Base-by-base conservation (phyloP, 2,888 invertebrate genomes). In the Biston betularia region DNA sequence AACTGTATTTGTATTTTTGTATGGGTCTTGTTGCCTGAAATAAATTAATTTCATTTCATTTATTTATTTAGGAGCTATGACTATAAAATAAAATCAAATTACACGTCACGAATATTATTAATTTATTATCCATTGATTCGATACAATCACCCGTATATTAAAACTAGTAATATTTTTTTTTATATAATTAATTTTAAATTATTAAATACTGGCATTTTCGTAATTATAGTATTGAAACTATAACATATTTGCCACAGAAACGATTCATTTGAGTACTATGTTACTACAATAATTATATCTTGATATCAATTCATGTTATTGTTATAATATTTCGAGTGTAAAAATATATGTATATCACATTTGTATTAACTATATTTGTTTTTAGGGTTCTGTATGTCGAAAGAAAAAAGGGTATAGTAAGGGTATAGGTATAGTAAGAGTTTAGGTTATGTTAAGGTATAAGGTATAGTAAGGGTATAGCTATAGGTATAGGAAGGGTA, bases 31-130 rank as follows among this genome's bases (percentile, higher is more conserved):
- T n/a, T n/a, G n/a, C n/a, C n/a, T 35, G 35, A 59, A n/a, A 44
- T 11, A 46, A 14, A 8, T 8, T 6, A 3, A 15, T 46, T 8
- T 12, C n/a, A n/a, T n/a, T n/a, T n/a, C n/a, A n/a, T n/a, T n/a
- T n/a, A n/a, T n/a, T n/a, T n/a, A n/a, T n/a, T n/a, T 15, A 46
- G 8, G 15, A 6, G 2, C 14, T 7, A 1, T 14, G 7, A 14
- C 34, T 49, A 66, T 68, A 68, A 67, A 74, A 76, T 70, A 76
- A 77, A 74, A 75, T 65, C 65, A 64, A 45, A 34, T 10, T 2
- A 69, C 83, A 85, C 86, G 86, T 84, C 85, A 83, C 80, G 81
- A 81, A 79, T 77, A 72, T 76, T 70, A 71, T 75, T 79, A 67
- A 76, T 79, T 79, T 79, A 81, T 81, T 80, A 79, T 74, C 76